Base-by-base conservation (phyloP, 2,113 vertebrate species). In the Halichoeres trimaculatus region DNA sequence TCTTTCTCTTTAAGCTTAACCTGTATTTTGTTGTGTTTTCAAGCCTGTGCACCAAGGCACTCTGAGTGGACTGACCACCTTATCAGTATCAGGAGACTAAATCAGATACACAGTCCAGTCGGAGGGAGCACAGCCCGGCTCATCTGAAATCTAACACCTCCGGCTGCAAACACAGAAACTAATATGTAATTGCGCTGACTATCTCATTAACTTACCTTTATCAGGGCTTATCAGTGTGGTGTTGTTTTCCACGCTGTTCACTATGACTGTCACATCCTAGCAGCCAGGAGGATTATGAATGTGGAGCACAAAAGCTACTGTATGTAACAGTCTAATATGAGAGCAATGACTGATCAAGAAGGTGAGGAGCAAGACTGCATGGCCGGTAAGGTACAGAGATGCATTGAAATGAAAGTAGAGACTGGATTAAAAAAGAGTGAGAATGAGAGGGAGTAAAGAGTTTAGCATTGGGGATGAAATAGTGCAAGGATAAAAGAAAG, bases 71-170 rank as follows among this genome's bases (percentile, higher is more conserved):
- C n/a, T 61, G 45, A 63, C 45, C 40, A 64, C 26, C 54, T 64
- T 58, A 68, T 78, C 67, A 56, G 35, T 12, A 61, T 78, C 36
- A 62, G 34, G 36, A 14, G 22, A 35, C 30, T 26, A 38, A 36
- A 63, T 75, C 24, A 64, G 57, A 71, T 5, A 62, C 9, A 57
- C 30, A 17, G 34, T 64, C 47, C 12, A 16, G 34, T 50, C 8
- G 41, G 34, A 59, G 36, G 22, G 10, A 69, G 50, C 36, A 64
- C 14, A 10, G 47, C 56, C 47, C 60, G 1, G 63, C 41, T 66
- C 7, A 50, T 54, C 55, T 79, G 58, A 70, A 66, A 79, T 65
- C 26, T 51, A 74, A 68, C 19, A 26, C 47, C 36, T 9, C 11
- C 13, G 16, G 30, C 55, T 43, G 57, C 61, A 53, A 24, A 45